A percentile compares a stretch with the other conserved stretches of the same genome.
These are phyloP conservation scores for Encarsia formosa DNA, from an alignment of 2,888 invertebrate genomes.

Conservation along the genomic window DNA sequence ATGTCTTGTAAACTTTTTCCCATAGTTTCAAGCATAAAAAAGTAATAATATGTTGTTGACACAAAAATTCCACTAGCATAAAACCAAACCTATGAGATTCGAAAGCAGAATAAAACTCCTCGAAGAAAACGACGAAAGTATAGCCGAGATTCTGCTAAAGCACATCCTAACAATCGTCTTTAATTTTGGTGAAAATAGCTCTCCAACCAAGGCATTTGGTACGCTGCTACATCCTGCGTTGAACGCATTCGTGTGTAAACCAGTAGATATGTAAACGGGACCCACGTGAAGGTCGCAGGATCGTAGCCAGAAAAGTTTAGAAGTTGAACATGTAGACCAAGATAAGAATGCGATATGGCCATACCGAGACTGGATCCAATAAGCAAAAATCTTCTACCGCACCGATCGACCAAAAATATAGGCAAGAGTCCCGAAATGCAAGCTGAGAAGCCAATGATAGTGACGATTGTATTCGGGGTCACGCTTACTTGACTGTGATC, in stretches of 20 bases:
- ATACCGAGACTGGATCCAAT: slow-evolving; percentile 50
- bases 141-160: slow-evolving; percentile 33
- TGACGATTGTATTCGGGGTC: slow-evolving; percentile 50
- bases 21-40: slow-evolving; percentile 41
- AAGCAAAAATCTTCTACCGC: slow-evolving; percentile 53
- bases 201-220: slow-evolving; percentile 41
- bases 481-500: slow-evolving; percentile 5
- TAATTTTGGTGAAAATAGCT: slow-evolving; percentile 43
- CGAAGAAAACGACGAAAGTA: slow-evolving; percentile 37
- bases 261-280: slow-evolving; percentile 39
- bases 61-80: slow-evolving; percentile 33
- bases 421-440: slow-evolving; percentile 52
- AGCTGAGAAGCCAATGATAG: slow-evolving; percentile 53
- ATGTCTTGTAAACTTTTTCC: slow-evolving; percentile 43
- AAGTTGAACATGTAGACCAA: slow-evolving; percentile 43
- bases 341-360: slow-evolving; percentile 35
- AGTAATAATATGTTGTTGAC: slow-evolving; percentile 37
- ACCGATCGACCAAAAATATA: slow-evolving; percentile 52
- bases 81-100: slow-evolving; percentile 41
- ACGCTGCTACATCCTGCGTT: slow-evolving; percentile 39
- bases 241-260: slow-evolving; percentile 35
- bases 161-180: slow-evolving; percentile 41
- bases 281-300: slow-evolving; percentile 31
- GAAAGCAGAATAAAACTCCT: slow-evolving; percentile 41
- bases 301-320: slow-evolving; percentile 22